Percentiles rank a stretch among this genome's conserved stretches.
Evolutionary conservation across 2,888 invertebrate genomes (phyloP).

Genomic region (Melitaea athalia): DNA sequence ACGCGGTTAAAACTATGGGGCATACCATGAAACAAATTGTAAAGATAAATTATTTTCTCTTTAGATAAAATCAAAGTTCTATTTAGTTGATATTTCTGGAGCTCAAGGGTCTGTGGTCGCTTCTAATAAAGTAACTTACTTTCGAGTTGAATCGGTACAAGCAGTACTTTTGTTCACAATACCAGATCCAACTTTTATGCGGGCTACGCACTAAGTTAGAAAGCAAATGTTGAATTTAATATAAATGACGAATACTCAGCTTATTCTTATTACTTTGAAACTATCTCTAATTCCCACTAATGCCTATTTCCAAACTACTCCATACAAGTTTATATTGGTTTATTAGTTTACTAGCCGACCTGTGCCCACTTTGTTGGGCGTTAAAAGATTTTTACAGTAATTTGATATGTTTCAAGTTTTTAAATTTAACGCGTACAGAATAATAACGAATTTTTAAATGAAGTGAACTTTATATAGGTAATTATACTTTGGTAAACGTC

Average conservation of each 20-base stretch:
- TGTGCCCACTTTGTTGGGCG: no score
- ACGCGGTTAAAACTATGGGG: no score
- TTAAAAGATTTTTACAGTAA: no score
- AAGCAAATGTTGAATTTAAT: not conserved
- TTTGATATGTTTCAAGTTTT: no score
- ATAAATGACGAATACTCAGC: not conserved
- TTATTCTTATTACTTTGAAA: no score
- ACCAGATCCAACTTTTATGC: not conserved
- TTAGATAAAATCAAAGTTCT: not conserved
- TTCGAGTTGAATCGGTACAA: conserved; percentile 3
- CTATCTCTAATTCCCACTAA: no score
- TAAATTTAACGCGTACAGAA: no score
- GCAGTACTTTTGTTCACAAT: conserved; percentile 8
- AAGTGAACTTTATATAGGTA: no score
- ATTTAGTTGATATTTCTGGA: not conserved
- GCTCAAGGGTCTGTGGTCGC: not conserved
- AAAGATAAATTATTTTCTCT: not conserved
- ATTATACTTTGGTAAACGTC: no score
- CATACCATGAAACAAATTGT: not conserved
- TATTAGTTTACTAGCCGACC: no score
- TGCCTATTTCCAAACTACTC: not conserved
- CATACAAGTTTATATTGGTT: not conserved
- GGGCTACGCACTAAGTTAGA: not conserved
- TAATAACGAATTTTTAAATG: no score
- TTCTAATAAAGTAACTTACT: not conserved